These are phyloP conservation scores for Zeus faber DNA, from an alignment of 2,113 vertebrate species.

Conservation along the genomic window DNA sequence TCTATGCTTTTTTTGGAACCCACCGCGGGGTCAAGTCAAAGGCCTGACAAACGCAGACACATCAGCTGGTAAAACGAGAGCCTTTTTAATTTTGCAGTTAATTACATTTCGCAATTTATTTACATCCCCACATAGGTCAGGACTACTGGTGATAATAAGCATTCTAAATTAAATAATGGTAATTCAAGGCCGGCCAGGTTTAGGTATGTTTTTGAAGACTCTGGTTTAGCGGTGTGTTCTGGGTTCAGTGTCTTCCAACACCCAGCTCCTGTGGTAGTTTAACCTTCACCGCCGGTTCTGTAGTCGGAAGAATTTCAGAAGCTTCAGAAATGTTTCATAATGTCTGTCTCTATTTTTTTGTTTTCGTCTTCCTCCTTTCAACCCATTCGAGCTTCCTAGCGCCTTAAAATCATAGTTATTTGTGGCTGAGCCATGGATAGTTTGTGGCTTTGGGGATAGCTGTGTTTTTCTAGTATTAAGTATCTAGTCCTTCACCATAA, in stretches of 20 bases:
- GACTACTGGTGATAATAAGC: too few relatives aligned
- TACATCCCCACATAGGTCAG: too few relatives aligned
- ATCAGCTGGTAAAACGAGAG: too few relatives aligned
- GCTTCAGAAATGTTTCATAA: constrained; percentile 52
- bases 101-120: background rate
- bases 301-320: constrained; percentile 68
- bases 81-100: constrained; percentile 9
- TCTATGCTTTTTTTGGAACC: too few relatives aligned
- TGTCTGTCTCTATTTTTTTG: constrained; percentile 35
- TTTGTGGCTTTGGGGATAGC: constrained; percentile 46
- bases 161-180: too few relatives aligned
- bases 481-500: constrained; percentile 55
- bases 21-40: too few relatives aligned
- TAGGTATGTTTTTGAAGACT: constrained; percentile 15
- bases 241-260: constrained; percentile 66
- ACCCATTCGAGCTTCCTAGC: constrained; percentile 5
- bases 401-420: constrained; percentile 55
- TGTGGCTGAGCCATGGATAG: constrained; percentile 41
- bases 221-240: constrained; percentile 30
- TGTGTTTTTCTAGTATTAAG: constrained; percentile 61
- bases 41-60: too few relatives aligned
- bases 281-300: constrained; percentile 58
- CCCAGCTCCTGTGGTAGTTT: constrained; percentile 57
- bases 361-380: constrained; percentile 21
- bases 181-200: background rate